Percentiles rank a stretch among this genome's conserved stretches.
These are phyloP conservation scores for Morone chrysops DNA, from an alignment of 2,113 vertebrate genomes.

Conservation along the genomic window DNA sequence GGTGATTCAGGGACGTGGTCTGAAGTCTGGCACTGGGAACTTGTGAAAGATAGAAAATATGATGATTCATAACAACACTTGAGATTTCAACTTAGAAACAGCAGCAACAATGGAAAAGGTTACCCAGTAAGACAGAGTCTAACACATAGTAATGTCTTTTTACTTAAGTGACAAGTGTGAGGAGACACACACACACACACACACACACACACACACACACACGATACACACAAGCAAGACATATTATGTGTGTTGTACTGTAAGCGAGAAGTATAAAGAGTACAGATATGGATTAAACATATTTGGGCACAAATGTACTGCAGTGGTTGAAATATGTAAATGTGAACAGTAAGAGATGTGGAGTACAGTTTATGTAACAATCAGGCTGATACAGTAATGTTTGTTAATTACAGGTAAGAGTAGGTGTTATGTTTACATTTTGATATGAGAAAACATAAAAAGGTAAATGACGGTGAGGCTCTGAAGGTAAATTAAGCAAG, in stretches of 20 bases:
- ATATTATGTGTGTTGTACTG: background rate
- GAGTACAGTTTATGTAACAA: background rate
- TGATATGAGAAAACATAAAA: background rate
- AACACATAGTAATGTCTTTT: background rate
- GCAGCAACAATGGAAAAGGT: slow-evolving; percentile 11
- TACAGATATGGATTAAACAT: background rate
- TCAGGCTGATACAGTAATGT: background rate
- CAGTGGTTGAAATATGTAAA: background rate
- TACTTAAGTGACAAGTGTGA: background rate
- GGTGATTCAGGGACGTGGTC: slow-evolving; percentile 26
- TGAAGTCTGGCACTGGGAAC: slow-evolving; percentile 9
- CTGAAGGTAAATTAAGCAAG: slow-evolving; percentile 6
- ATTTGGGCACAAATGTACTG: background rate
- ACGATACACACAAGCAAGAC: background rate
- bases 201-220: background rate
- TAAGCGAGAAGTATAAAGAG: background rate
- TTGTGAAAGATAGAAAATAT: slow-evolving; percentile 19
- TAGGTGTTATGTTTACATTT: background rate
- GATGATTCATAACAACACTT: slow-evolving; percentile 35
- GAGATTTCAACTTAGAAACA: slow-evolving; percentile 7
- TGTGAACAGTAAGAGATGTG: background rate
- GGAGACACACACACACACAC: background rate
- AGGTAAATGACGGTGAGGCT: background rate
- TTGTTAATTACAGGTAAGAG: slow-evolving; percentile 19
- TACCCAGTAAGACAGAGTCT: background rate